Conservation (phyloP, 2,113 vertebrate genomes). For the cat (Felis catus) region F.catus_Fca126_mat1.0 CM031420.1:93481501-93482000, state of each 20-base stretch:
- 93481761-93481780: not conserved
- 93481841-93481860: not conserved
- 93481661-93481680: not conserved
- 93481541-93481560: not conserved
- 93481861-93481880: not conserved
- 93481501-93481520: not conserved
- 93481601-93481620: not conserved
- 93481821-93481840: not conserved
- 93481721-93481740: not conserved
- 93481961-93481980: too few relatives aligned
- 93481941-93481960: too few relatives aligned
- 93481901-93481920: too few relatives aligned
- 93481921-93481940: too few relatives aligned
- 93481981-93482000: too few relatives aligned
- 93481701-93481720: not conserved
- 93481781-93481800: not conserved
- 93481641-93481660: not conserved
- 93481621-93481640: not conserved
- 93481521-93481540: not conserved
- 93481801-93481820: not conserved
- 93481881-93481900: too few relatives aligned
- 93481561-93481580: not conserved
- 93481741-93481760: not conserved
- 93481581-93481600: not conserved
- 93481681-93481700: not conserved